A percentile compares a stretch with the other conserved stretches of the same genome.
Evolutionary conservation across 2,888 invertebrate species (phyloP).

Genomic region (Drosophila eohydei): DNA sequence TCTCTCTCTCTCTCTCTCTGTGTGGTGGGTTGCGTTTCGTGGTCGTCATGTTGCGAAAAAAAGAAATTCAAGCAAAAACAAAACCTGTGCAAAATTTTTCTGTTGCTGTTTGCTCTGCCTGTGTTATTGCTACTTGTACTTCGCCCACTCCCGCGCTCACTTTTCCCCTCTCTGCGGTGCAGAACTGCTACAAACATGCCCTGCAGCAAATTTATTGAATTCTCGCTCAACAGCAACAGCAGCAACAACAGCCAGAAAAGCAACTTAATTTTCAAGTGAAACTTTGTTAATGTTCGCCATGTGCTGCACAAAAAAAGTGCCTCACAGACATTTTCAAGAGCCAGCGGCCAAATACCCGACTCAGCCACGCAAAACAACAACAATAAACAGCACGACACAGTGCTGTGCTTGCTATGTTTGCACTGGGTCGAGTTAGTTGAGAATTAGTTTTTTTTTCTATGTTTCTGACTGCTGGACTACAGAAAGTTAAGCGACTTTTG

Average conservation of each 20-base stretch:
- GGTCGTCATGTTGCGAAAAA: slow-evolving; percentile 58
- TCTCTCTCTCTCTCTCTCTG: slow-evolving; percentile 9
- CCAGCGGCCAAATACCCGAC: slow-evolving; percentile 32
- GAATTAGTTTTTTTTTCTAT: slow-evolving; percentile 11
- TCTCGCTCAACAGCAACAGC: slow-evolving; percentile 46
- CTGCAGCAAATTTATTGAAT: slow-evolving; percentile 72
- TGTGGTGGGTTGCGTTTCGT: slow-evolving; percentile 41
- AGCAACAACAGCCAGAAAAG: slow-evolving; percentile 64
- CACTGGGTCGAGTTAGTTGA: slow-evolving; percentile 4
- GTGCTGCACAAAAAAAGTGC: slow-evolving; percentile 41
- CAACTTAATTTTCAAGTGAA: slow-evolving; percentile 73
- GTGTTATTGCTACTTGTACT: slow-evolving; percentile 44
- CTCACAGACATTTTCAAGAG: slow-evolving; percentile 61
- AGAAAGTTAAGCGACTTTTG: neutral
- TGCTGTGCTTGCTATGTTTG: slow-evolving; percentile 3
- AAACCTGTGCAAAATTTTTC: slow-evolving; percentile 56
- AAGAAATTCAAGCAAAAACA: slow-evolving; percentile 10
- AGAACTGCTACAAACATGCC: slow-evolving; percentile 37
- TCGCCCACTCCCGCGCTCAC: neutral
- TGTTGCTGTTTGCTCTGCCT: slow-evolving; percentile 45
- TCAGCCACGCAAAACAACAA: slow-evolving; percentile 18
- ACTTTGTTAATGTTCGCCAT: slow-evolving; percentile 72
- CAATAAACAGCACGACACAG: slow-evolving; percentile 6
- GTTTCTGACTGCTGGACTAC: slow-evolving; percentile 2
- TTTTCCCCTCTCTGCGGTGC: neutral